Percentiles rank a stretch among this genome's conserved stretches.
Conservation (phyloP, 1,140 invertebrate species). For the Ceratitis capitata region DNA sequence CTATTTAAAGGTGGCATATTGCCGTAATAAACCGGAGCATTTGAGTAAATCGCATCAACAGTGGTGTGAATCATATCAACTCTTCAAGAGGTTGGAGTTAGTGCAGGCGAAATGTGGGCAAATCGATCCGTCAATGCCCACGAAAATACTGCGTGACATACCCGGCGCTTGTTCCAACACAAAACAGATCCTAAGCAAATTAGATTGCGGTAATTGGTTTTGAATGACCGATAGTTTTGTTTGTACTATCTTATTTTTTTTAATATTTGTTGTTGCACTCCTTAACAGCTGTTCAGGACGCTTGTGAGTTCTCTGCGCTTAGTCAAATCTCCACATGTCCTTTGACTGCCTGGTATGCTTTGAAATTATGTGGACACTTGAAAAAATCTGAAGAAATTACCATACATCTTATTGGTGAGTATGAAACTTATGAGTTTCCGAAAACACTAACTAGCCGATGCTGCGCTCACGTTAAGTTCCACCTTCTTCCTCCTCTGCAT, state of each 20-base stretch:
- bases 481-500: no score
- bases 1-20: slow-evolving; percentile 66
- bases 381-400: slow-evolving; percentile 52
- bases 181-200: slow-evolving; percentile 50
- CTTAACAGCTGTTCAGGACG: slow-evolving; percentile 65
- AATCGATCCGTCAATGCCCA: slow-evolving; percentile 69
- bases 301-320: slow-evolving; percentile 71
- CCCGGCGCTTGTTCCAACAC: slow-evolving; percentile 52
- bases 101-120: slow-evolving; percentile 69
- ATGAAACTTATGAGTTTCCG: no score
- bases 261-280: neutral
- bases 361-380: slow-evolving; percentile 66
- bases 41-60: slow-evolving; percentile 63
- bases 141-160: slow-evolving; percentile 62
- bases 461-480: no score
- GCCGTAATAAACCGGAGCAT: slow-evolving; percentile 66
- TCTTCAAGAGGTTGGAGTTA: slow-evolving; percentile 68
- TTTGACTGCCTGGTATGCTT: slow-evolving; percentile 71
- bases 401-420: slow-evolving; percentile 55
- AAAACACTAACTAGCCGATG: no score
- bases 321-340: slow-evolving; percentile 74
- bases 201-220: slow-evolving; percentile 49
- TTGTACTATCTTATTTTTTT: neutral
- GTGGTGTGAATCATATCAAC: slow-evolving; percentile 68
- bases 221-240: neutral